Conservation (phyloP, 1,140 invertebrate genomes). For the Bombus confusus region DNA sequence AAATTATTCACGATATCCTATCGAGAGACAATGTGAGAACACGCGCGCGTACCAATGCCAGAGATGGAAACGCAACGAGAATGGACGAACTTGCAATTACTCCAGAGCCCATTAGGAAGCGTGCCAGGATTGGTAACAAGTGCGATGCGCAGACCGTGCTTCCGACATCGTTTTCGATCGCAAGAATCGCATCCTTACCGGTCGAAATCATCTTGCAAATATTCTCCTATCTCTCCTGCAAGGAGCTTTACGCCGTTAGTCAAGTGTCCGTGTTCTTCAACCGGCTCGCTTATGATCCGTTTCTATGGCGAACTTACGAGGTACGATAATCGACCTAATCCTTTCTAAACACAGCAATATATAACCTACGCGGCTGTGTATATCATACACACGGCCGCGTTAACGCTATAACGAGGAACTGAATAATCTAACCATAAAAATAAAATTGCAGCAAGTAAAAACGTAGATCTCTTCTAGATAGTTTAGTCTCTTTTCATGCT, state of each 20-base stretch:
- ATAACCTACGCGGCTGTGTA: too few relatives aligned
- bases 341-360: neutral
- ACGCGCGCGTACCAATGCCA: neutral
- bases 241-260: constrained; percentile 61
- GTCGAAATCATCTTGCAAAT: constrained; percentile 71
- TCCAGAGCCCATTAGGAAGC: constrained; percentile 39
- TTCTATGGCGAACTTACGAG: constrained; percentile 72
- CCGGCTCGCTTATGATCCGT: constrained; percentile 58
- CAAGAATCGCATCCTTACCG: constrained; percentile 50
- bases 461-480: too few relatives aligned
- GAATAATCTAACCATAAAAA: too few relatives aligned
- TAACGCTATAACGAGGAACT: too few relatives aligned
- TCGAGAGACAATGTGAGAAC: constrained; percentile 31
- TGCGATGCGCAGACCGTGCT: neutral
- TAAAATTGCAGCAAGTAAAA: too few relatives aligned
- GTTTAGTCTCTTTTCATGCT: too few relatives aligned
- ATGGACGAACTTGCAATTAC: constrained; percentile 46
- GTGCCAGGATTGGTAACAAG: constrained; percentile 44
- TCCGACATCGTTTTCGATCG: neutral
- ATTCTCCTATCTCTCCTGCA: constrained; percentile 59
- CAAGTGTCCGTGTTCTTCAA: constrained; percentile 65
- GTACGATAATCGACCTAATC: constrained; percentile 45
- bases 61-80: constrained; percentile 55
- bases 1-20: neutral
- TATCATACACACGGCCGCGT: too few relatives aligned